Conservation (phyloP, 1,140 invertebrate genomes). For the Drosophila neocordata region DNA sequence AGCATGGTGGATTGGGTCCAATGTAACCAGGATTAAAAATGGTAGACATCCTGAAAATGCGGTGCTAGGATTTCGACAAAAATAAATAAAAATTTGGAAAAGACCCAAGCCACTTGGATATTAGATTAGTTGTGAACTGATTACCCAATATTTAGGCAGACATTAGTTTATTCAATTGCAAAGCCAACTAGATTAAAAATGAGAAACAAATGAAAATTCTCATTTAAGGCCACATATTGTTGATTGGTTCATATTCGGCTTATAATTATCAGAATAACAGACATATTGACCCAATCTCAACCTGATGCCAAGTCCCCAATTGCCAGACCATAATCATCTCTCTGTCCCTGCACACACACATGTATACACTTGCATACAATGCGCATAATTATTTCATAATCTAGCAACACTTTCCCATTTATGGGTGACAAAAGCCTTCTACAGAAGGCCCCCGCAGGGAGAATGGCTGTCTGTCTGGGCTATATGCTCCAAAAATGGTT, state of each 20-base stretch:
- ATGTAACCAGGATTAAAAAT: conserved; percentile 69
- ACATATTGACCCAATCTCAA: conserved; percentile 57
- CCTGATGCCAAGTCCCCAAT: conserved; percentile 5
- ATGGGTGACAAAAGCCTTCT: conserved; percentile 66
- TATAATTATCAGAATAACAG: conserved; percentile 34
- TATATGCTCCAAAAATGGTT: conserved; percentile 48
- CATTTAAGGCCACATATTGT: conserved; percentile 11
- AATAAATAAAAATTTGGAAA: neutral
- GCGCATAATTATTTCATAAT: conserved; percentile 77
- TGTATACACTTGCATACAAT: conserved; percentile 24
- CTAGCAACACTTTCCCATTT: conserved; percentile 66
- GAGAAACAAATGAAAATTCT: conserved; percentile 25
- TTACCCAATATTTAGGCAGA: neutral
- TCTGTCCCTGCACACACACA: neutral
- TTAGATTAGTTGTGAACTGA: neutral
- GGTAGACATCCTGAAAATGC: conserved; percentile 27
- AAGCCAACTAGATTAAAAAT: conserved; percentile 36
- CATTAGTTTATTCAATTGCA: conserved; percentile 17
- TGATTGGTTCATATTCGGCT: conserved; percentile 8
- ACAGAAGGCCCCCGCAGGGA: conserved; percentile 48
- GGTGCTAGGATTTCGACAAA: neutral
- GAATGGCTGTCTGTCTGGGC: conserved; percentile 18
- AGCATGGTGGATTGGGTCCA: conserved; percentile 61
- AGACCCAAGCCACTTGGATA: neutral
- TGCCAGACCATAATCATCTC: neutral